Conservation (phyloP, 2,797 vertebrate species). For the Prunella strophiata region DNA sequence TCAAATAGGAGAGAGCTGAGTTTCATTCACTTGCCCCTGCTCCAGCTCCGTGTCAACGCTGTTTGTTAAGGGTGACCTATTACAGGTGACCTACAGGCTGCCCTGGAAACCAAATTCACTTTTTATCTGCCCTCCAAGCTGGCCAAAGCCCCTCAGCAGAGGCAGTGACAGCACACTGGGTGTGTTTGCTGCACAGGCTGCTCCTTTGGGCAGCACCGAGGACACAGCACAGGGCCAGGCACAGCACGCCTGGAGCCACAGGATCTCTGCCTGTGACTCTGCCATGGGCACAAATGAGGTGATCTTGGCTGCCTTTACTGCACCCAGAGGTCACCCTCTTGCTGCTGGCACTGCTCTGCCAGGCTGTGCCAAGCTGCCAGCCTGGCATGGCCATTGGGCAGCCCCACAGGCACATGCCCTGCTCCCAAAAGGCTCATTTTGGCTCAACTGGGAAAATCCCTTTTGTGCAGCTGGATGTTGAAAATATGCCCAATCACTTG, state of each 20-base stretch:
- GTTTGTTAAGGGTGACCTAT: slow-evolving; percentile 39
- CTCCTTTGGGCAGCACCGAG: accelerated
- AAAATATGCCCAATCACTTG: background rate
- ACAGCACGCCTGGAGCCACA: accelerated
- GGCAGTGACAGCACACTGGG: background rate
- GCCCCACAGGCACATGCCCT: background rate
- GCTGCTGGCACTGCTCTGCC: accelerated
- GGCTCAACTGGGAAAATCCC: background rate
- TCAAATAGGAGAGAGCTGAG: slow-evolving; percentile 56
- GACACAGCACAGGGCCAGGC: background rate
- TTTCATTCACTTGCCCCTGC: slow-evolving; percentile 31
- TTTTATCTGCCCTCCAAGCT: background rate
- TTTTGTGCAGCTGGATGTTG: background rate
- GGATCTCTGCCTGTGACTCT: background rate
- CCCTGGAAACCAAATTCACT: slow-evolving; percentile 10
- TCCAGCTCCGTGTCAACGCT: background rate
- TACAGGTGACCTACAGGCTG: slow-evolving; percentile 23
- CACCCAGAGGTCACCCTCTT: background rate
- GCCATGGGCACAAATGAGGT: background rate
- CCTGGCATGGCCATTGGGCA: accelerated
- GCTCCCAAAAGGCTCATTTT: background rate
- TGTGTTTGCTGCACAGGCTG: background rate
- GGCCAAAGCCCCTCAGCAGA: background rate
- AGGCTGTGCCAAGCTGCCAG: accelerated
- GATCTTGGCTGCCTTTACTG: background rate